Percentiles rank a stretch among this genome's conserved stretches.
Evolutionary conservation across 2,888 invertebrate genomes (phyloP).

Genomic region (Pteria penguin): DNA sequence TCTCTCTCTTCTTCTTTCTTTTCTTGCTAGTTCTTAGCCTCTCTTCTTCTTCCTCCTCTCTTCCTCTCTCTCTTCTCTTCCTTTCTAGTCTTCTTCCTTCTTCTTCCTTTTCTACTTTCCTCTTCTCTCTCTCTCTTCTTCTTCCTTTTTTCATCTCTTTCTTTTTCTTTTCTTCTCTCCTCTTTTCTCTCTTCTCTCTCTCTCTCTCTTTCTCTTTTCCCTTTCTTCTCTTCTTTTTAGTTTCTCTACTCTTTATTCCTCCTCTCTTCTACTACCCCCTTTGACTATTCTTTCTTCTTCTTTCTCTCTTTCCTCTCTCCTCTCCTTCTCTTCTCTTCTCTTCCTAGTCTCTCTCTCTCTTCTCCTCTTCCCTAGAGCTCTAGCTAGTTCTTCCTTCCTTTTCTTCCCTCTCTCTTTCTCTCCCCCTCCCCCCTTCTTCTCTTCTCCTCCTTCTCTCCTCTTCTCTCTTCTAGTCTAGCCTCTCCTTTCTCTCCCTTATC

Average conservation of each 20-base stretch:
- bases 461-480: too few relatives aligned
- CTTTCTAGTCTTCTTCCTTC: not conserved
- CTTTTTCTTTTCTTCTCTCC: not conserved
- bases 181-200: too few relatives aligned
- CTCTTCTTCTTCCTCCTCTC: slow-evolving; percentile 6
- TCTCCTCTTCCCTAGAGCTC: not conserved
- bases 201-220: not conserved
- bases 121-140: not conserved
- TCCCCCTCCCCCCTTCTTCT: not conserved
- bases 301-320: not conserved
- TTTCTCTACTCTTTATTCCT: not conserved
- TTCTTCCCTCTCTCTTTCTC: not conserved
- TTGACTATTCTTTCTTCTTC: not conserved
- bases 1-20: too few relatives aligned
- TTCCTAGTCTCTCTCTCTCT: not conserved
- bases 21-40: too few relatives aligned
- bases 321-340: not conserved
- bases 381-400: not conserved
- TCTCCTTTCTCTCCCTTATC: too few relatives aligned
- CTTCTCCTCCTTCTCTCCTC: too few relatives aligned
- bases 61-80: not conserved
- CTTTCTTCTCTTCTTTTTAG: not conserved
- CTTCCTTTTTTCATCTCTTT: not conserved
- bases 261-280: not conserved
- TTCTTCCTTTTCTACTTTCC: not conserved